Base-by-base conservation (phyloP, 2,113 vertebrate genomes). In the Amphiprion percula region DNA sequence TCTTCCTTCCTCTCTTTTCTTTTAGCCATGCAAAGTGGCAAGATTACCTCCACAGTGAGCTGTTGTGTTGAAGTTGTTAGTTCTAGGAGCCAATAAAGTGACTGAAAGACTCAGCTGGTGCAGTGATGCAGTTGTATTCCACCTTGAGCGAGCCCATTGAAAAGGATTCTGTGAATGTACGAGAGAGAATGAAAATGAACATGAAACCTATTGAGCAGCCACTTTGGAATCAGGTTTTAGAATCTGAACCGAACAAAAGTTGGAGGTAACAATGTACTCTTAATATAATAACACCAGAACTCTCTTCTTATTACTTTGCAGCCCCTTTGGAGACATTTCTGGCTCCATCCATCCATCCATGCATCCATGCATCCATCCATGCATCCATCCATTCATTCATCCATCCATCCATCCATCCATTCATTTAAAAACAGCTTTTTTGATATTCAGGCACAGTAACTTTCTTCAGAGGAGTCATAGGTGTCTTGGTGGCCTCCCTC, bases 11-110 rank as follows among this genome's bases (percentile, higher is more conserved):
- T 55, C 14, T 49, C 28, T 11, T 73, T 62, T 81, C 44, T 77
- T 71, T 68, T 21, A 64, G 59, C 65, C 26, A 2, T 26, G 21
- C 4, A n/a, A 14, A 33, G 4, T 8, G 59, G 39, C 61, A 49
- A 58, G 33, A 84, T 62, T 69, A 84, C 60, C 44, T 37, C 82
- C 60, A 28, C 56, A 56, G 39, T 52, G 17, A 66, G 68, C 28
- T 50, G 52, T 44, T 72, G 63, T 52, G 16, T 47, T 52, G 10
- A 72, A 67, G 19, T 52, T 10, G 49, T 37, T 3, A 8, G 30
- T 28, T 24, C 24, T 30, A 9, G 21, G 21, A 4, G 52, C 68
- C 23, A 74, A 9, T 56, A 77, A 72, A 70, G 50, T 66, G 68
- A 44, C 14, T 65, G 9, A 59, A n/a, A 16, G 60, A 3, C 69